Base-by-base conservation (phyloP, 2,797 vertebrate genomes). In the Poliocrania exsul region DNA sequence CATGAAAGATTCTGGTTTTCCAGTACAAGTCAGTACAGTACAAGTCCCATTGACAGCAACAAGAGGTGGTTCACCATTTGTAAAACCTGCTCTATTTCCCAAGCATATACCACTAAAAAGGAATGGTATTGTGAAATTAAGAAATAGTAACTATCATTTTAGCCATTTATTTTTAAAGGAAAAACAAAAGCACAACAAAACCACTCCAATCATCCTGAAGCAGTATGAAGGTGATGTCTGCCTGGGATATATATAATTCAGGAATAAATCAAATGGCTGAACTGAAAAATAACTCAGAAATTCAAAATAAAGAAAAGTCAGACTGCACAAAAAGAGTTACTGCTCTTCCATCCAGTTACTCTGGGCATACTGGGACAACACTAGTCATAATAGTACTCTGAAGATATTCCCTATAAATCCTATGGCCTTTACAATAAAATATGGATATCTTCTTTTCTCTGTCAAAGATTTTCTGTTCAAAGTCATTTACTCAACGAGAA, bases 391-490 rank as follows among this genome's bases (percentile, higher is more conserved):
- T 16, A 50, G 49, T 16, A 73, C 49, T 77, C 92, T 82, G 67
- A 88, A 82, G 81, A 77, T 26, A 18, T 66, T 58, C 44, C 11
- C 25, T 62, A 75, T 75, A 85, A 93, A 93, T 88, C 50, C 57
- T 64, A 13, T 6, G n/a, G 6, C 16, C 46, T 44, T 90, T 94
- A 73, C 69, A 92, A 90, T 93, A 94, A 94, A 93, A 84, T 92
- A 95, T 35, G 20, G 13, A 9, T 44, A 80, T 82, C 83, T 90
- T 72, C 3, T 46, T 86, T 80, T 78, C 16, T 17, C 51, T 69
- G 40, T 70, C 66, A 93, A 92, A 85, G 62, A 72, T 84, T 67
- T 90, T 93, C 73, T 91, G 42, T 71, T 92, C 56, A 73, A 92
- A 86, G 21, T 77, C 46, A 50, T 91, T 80, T 86, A 88, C 28